A percentile compares a stretch with the other conserved stretches of the same genome.
phyloP scores from a whole-genome alignment of 2,797 vertebrate species.

The Cottoperca gobio region DNA sequence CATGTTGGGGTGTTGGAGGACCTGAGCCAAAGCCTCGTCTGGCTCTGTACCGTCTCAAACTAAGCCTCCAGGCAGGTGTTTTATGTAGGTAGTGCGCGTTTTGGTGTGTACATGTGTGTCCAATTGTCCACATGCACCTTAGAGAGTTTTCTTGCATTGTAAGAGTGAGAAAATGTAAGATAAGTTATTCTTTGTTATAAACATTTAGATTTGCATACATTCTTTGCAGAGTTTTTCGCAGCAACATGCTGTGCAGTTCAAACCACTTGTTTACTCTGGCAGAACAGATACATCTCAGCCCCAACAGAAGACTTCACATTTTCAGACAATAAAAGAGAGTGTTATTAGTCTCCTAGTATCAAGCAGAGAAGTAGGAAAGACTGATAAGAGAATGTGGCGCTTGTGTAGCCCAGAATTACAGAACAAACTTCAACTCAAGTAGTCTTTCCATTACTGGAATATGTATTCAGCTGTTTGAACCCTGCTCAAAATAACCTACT shows the following conservation, averaged over 20 bases:
- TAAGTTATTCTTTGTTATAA: conserved; percentile 36
- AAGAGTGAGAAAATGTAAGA: conserved; percentile 27
- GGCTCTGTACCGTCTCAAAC: conserved; percentile 53
- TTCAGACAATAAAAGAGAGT: conserved; percentile 37
- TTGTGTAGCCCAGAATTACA: conserved; percentile 26
- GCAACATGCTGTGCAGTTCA: conserved; percentile 36
- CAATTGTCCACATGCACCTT: conserved; percentile 10
- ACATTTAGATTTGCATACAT: conserved; percentile 37
- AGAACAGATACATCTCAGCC: conserved; percentile 43
- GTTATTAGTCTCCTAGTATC: conserved; percentile 42
- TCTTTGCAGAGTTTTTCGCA: conserved; percentile 28
- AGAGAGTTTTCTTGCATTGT: conserved; percentile 1
- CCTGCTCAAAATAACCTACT: conserved; percentile 63
- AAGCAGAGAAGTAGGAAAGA: conserved; percentile 44
- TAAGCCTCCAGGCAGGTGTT: conserved; percentile 67
- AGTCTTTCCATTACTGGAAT: conserved; percentile 57
- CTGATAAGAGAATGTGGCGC: conserved; percentile 35
- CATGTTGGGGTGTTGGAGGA: conserved; percentile 46
- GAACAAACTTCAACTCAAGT: conserved; percentile 49
- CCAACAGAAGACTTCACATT: conserved; percentile 41
- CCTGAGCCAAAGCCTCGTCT: conserved; percentile 55
- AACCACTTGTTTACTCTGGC: conserved; percentile 50
- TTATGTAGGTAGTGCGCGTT: conserved; percentile 37
- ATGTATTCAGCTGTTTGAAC: conserved; percentile 59
- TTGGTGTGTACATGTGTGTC: conserved; percentile 26